Evolutionary conservation across 1,140 invertebrate species (phyloP), one percentile per base, ranked within the genome.

Genomic region (Lepidostoma basale): DNA sequence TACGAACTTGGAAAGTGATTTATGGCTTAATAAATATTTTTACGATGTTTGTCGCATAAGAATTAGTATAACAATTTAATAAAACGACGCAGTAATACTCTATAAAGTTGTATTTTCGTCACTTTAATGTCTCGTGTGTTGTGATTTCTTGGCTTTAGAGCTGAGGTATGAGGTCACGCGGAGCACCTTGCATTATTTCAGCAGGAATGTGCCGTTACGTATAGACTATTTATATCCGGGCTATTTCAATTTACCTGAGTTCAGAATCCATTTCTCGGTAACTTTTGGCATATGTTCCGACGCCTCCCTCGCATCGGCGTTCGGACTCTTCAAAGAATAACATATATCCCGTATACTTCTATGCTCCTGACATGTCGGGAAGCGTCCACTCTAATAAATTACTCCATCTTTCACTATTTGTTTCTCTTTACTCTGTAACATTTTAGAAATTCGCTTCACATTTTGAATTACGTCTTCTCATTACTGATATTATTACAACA

Each of bases 241-340:
- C 49, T 54, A 54, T 54, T 54, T 54, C 49, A 54, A 54, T 54
- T 54, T 54, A 54, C 49, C 49, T 54, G 49, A 54, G 49, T 54
- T 54, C 26, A 54, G 49, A 54, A 54, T 54, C 30, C 49, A 54
- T 54, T 28, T 54, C 49, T 54, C 26, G 3, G 25, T 54, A 54
- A 54, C 6, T 54, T 54, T 54, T 54, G 49, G 49, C 49, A 54
- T 54, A 54, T 54, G 49, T 54, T 54, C 49, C 49, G 20, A 54
- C 49, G 26, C 49, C 23, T 54, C 49, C 23, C 49, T 52, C 47
- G 23, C 47, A 26, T n/a, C 14, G 12, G 47, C 47, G 47, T 25
- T n/a, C 12, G 23, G 47, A 14, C 23, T 28, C 47, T 28, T 52
- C 47, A 14, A 14, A 54, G 26, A 54, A 54, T 54, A 54, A 5